These are phyloP conservation scores for Antheraea mylitta DNA, from an alignment of 1,140 invertebrate genomes.

Conservation along the genomic window DNA sequence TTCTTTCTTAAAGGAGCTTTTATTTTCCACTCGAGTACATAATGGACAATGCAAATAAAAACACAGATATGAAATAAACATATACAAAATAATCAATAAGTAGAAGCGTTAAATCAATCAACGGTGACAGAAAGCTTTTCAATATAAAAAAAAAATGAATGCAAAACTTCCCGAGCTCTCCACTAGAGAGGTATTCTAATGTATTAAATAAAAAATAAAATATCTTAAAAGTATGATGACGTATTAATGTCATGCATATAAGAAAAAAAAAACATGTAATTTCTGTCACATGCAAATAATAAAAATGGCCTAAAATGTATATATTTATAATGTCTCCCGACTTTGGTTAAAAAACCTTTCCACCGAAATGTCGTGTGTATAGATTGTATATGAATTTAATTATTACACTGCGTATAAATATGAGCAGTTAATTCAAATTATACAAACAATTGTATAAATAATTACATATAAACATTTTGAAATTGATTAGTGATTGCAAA, in stretches of 20 bases:
- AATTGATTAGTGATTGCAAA: no score
- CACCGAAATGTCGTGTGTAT: conserved; percentile 24
- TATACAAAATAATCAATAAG: conserved; percentile 28
- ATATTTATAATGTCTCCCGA: conserved; percentile 19
- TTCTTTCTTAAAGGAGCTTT: neutral
- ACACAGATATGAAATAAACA: conserved; percentile 17
- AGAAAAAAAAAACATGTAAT: conserved; percentile 37
- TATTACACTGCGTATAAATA: no score
- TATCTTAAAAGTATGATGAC: conserved; percentile 46
- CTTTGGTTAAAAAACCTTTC: conserved; percentile 26
- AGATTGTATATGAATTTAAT: neutral
- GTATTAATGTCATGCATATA: conserved; percentile 58
- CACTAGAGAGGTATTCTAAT: conserved; percentile 66
- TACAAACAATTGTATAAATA: no score
- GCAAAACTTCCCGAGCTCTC: conserved; percentile 74
- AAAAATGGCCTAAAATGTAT: neutral
- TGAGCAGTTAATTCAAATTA: no score
- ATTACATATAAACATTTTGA: no score
- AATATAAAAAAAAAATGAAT: conserved; percentile 48
- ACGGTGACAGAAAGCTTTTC: conserved; percentile 64
- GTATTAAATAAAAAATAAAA: conserved; percentile 46
- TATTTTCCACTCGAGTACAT: neutral
- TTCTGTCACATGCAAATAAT: conserved; percentile 66
- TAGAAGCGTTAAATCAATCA: conserved; percentile 48
- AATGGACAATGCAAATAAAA: conserved; percentile 23